Percentiles rank a stretch among this genome's conserved stretches.
Conservation (phyloP, 2,113 vertebrate genomes). For the Mobula birostris region DNA sequence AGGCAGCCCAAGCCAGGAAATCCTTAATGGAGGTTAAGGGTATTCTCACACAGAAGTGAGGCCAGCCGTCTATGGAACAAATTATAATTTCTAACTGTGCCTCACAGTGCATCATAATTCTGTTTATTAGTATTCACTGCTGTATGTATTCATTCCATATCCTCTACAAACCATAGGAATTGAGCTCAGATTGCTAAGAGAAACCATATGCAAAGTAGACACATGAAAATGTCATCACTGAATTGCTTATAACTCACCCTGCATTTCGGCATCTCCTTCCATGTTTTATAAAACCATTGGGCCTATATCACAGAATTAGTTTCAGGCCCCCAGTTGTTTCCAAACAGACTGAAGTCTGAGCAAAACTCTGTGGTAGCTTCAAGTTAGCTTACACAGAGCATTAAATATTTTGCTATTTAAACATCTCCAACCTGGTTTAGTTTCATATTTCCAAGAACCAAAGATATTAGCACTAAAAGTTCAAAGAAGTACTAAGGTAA, state of each 20-base stretch:
- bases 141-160: constrained; percentile 12
- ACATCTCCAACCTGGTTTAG: not conserved
- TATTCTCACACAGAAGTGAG: constrained; percentile 25
- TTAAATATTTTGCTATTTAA: constrained; percentile 13
- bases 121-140: constrained; percentile 24
- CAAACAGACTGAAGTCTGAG: not conserved
- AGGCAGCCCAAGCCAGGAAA: constrained; percentile 19
- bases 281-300: not conserved
- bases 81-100: constrained; percentile 5
- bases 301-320: not conserved
- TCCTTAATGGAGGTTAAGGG: constrained; percentile 28
- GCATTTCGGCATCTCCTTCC: not conserved
- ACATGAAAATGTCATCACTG: constrained; percentile 21
- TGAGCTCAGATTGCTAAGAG: not conserved
- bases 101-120: constrained; percentile 20
- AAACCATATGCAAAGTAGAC: constrained; percentile 12
- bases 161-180: constrained; percentile 20
- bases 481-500: too few species aligned
- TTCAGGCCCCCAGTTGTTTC: not conserved
- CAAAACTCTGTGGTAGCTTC: not conserved
- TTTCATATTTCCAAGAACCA: not conserved
- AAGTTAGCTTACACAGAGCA: not conserved
- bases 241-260: not conserved
- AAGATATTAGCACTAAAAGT: not conserved
- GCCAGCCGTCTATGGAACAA: constrained; percentile 26